phyloP scores from a whole-genome alignment of 1,140 invertebrate species.

The Nasonia longicornis region DNA sequence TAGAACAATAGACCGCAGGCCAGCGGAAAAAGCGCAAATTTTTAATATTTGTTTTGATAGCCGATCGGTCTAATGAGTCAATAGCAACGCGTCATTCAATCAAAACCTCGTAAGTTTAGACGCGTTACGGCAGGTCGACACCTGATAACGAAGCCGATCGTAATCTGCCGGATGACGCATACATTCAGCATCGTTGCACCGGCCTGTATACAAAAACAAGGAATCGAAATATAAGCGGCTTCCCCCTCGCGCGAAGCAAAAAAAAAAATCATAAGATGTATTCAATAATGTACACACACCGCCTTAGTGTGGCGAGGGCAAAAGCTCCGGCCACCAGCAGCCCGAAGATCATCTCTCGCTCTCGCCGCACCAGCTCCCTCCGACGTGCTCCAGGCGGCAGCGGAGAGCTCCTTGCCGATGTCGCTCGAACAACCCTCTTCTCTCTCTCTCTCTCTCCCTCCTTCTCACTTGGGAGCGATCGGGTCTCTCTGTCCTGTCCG shows the following conservation, averaged over 20 bases:
- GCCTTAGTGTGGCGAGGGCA: slow-evolving; percentile 68
- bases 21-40: too few relatives aligned
- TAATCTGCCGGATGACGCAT: background rate
- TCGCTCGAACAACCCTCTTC: background rate
- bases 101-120: too few relatives aligned
- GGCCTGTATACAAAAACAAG: background rate
- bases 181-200: background rate
- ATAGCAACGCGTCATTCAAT: too few relatives aligned
- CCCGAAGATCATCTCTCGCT: slow-evolving; percentile 68
- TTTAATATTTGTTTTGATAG: too few relatives aligned
- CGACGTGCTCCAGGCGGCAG: slow-evolving; percentile 49
- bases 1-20: background rate
- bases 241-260: background rate
- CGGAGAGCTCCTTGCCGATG: background rate
- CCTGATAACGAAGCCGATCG: background rate
- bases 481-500: background rate
- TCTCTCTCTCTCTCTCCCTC: background rate
- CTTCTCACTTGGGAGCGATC: background rate
- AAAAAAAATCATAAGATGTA: slow-evolving; percentile 52
- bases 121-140: too few relatives aligned
- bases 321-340: slow-evolving; percentile 68
- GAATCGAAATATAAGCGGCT: background rate
- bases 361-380: slow-evolving; percentile 23
- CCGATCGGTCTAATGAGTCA: too few relatives aligned
- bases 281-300: slow-evolving; percentile 70